A percentile compares a stretch with the other conserved stretches of the same genome.
Evolutionary conservation across 2,797 vertebrate species (phyloP).

Genomic region (Cyprinella venusta): DNA sequence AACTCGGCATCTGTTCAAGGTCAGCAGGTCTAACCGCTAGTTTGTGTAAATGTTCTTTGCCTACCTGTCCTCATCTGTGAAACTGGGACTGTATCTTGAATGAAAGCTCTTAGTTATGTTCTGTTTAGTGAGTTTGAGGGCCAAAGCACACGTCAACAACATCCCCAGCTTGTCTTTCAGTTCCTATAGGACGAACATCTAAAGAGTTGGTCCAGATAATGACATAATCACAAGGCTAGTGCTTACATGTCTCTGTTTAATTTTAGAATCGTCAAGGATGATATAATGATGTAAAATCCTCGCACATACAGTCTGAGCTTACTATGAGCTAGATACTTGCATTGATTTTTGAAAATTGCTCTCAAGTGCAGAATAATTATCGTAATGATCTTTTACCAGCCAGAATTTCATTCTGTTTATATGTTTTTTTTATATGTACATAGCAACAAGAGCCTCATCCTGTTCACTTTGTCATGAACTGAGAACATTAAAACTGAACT

Average conservation of each 20-base stretch:
- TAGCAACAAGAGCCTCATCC: neutral
- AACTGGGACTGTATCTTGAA: constrained; percentile 48
- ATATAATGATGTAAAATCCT: constrained; percentile 5
- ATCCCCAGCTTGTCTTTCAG: neutral
- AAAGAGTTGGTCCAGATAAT: neutral
- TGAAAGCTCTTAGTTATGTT: constrained; percentile 50
- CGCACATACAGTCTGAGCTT: neutral
- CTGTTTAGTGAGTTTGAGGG: constrained; percentile 48
- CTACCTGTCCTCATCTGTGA: constrained; percentile 41
- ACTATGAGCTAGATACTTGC: neutral
- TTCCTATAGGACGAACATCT: constrained; percentile 2
- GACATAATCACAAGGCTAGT: constrained; percentile 25
- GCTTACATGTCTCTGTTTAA: neutral
- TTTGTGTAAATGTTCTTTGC: constrained; percentile 32
- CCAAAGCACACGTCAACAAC: constrained; percentile 38
- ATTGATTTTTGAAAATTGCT: neutral
- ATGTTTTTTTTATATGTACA: neutral
- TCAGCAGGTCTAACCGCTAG: constrained; percentile 51
- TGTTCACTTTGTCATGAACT: neutral
- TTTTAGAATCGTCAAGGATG: neutral
- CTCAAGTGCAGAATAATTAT: neutral
- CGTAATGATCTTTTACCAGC: neutral
- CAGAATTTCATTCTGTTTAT: neutral
- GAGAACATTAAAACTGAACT: constrained; percentile 5
- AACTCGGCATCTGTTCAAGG: constrained; percentile 59